A percentile compares a stretch with the other conserved stretches of the same genome.
Evolutionary conservation across 2,797 vertebrate genomes (phyloP).

Genomic region (Anguilla obscura): DNA sequence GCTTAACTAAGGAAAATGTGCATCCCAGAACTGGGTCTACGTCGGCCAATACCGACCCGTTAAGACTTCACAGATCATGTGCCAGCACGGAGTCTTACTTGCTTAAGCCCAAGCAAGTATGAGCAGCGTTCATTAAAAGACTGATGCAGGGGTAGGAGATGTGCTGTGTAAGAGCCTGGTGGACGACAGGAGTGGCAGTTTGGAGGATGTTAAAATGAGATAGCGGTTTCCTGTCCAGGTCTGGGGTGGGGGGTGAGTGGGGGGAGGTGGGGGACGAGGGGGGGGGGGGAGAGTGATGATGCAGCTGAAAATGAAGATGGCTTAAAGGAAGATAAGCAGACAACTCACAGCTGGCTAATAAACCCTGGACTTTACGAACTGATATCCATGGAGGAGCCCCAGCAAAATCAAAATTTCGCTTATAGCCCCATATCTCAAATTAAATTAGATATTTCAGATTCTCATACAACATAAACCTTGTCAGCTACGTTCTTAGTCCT

Average conservation of each 20-base stretch:
- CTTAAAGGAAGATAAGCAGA: neutral
- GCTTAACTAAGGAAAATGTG: conserved; percentile 8
- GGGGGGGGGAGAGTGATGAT: neutral
- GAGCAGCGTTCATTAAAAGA: neutral
- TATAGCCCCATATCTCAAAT: neutral
- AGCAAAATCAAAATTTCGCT: neutral
- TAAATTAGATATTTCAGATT: neutral
- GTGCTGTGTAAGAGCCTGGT: neutral
- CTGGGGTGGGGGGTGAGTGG: neutral
- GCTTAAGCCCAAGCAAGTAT: neutral
- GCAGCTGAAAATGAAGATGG: neutral
- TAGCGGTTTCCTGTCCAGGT: conserved; percentile 40
- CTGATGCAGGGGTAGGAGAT: neutral
- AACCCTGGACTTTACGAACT: neutral
- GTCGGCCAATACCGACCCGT: neutral
- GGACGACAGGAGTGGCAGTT: neutral
- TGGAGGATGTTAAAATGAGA: conserved; percentile 36
- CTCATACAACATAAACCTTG: neutral
- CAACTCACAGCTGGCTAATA: conserved; percentile 7
- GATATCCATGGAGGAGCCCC: neutral
- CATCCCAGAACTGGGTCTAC: neutral
- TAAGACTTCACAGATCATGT: neutral
- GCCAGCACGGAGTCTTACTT: neutral
- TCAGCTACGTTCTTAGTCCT: neutral
- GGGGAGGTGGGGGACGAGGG: too few species aligned